Base-by-base conservation (phyloP, 1,140 invertebrate species). In the Calephelis virginiensis region DNA sequence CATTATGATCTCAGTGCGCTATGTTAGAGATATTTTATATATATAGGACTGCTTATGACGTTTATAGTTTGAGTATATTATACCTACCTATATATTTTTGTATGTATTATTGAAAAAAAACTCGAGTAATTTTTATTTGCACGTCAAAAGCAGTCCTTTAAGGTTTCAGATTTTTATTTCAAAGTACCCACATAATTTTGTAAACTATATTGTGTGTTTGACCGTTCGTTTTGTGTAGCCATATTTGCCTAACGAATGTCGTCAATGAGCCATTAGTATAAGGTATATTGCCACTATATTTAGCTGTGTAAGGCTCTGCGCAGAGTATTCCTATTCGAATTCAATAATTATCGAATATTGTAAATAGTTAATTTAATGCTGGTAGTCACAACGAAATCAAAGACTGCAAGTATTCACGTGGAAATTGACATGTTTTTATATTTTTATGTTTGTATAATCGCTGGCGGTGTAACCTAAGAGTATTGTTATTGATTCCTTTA, bases 341-440 rank as follows among this genome's bases (percentile, higher is more conserved):
- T 85, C 79, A 74, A 69, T 75, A 71, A 67, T 78, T 72, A 85
- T 86, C 82, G 83, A 86, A 86, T 89, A 74, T 79, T 86, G 84
- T 87, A 85, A 80, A 86, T 87, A 89, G 77, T 74, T 76, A 70
- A 76, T 69, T 66, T 78, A 82, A 83, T 81, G 83, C 85, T 88
- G 79, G 87, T 90, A 89, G 88, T 90, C 88, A 90, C 88, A 90
- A 90, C 83, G 85, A 86, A 88, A 86, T 86, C 84, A 89, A 90
- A 90, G 88, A 90, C 88, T 89, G 88, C 85, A 79, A 83, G 82
- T 87, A 80, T 85, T 84, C 77, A 79, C 66, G 70, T 77, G 71
- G 71, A 75, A 81, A 76, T 83, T 85, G 78, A 86, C 76, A 77
- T 83, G 75, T 80, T 79, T 75, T 76, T 81, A 78, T 72, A 82